A percentile compares a stretch with the other conserved stretches of the same genome.
These are phyloP conservation scores for Ormyrus rosae DNA, from an alignment of 2,888 invertebrate genomes.

Conservation along the genomic window DNA sequence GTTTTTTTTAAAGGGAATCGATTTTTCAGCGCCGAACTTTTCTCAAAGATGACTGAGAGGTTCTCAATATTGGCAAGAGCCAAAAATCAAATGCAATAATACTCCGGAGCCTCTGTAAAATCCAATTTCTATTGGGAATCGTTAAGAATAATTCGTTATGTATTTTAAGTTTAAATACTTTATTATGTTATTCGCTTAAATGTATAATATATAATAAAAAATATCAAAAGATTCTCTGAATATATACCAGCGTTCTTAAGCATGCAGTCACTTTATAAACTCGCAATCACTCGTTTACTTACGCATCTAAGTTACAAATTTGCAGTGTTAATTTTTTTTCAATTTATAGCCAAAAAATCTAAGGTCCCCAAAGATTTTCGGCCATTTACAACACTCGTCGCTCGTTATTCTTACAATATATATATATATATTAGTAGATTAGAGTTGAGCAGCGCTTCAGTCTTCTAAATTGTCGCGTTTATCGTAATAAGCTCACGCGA, in stretches of 20 bases:
- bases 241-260: slow-evolving; percentile 37
- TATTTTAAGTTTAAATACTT: slow-evolving; percentile 52
- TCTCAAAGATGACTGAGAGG: background rate
- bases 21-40: background rate
- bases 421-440: background rate
- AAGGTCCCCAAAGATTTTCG: background rate
- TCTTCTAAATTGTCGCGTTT: slow-evolving; percentile 43
- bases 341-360: slow-evolving; percentile 9
- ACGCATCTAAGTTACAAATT: slow-evolving; percentile 50
- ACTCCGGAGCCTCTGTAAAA: background rate
- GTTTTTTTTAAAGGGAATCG: no score
- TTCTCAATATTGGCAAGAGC: background rate
- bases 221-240: slow-evolving; percentile 42
- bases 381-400: no score
- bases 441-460: slow-evolving; percentile 41
- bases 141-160: background rate
- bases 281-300: slow-evolving; percentile 45
- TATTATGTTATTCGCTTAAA: slow-evolving; percentile 53
- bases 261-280: slow-evolving; percentile 30
- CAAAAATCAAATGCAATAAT: background rate
- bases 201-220: slow-evolving; percentile 51
- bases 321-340: slow-evolving; percentile 36
- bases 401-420: no score
- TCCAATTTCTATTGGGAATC: background rate
- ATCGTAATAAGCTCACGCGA: slow-evolving; percentile 26